Percentiles rank a stretch among this genome's conserved stretches.
These are phyloP conservation scores for Automeris io DNA, from an alignment of 2,888 invertebrate species.

Conservation along the genomic window DNA sequence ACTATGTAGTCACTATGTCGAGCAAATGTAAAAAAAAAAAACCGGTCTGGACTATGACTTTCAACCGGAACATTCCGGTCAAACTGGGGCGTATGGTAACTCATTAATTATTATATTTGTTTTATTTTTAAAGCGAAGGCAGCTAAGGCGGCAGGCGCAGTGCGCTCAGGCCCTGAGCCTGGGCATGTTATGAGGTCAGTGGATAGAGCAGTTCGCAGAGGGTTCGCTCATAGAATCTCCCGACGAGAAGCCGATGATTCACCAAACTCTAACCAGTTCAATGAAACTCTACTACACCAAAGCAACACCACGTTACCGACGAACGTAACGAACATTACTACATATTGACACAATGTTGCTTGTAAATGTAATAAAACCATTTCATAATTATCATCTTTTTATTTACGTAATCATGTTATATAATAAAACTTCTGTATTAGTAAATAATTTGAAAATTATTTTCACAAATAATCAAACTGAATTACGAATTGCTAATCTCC, in stretches of 20 bases:
- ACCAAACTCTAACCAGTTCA: conserved; percentile 21
- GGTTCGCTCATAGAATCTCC: conserved; percentile 36
- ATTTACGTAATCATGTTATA: background rate
- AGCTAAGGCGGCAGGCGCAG: conserved; percentile 37
- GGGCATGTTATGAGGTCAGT: conserved; percentile 38
- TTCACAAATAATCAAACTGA: no score
- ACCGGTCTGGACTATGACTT: no score
- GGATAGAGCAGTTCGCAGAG: conserved; percentile 36
- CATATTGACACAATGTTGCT: background rate
- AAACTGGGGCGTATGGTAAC: background rate
- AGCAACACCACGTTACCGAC: conserved; percentile 8
- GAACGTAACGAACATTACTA: conserved; percentile 14
- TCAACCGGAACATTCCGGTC: no score
- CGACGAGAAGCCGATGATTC: conserved; percentile 32
- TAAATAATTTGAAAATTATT: no score
- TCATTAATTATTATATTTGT: background rate
- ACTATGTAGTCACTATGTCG: no score
- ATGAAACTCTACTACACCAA: conserved; percentile 5
- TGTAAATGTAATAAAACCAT: conserved; percentile 9
- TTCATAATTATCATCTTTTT: background rate
- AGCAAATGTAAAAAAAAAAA: no score
- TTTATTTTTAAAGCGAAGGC: conserved; percentile 33
- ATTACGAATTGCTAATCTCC: no score
- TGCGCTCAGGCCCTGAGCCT: conserved; percentile 25
- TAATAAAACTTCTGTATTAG: no score